Evolutionary conservation across 2,888 invertebrate species (phyloP), one percentile per base, ranked within the genome.

Genomic region (Arctia plantaginis): DNA sequence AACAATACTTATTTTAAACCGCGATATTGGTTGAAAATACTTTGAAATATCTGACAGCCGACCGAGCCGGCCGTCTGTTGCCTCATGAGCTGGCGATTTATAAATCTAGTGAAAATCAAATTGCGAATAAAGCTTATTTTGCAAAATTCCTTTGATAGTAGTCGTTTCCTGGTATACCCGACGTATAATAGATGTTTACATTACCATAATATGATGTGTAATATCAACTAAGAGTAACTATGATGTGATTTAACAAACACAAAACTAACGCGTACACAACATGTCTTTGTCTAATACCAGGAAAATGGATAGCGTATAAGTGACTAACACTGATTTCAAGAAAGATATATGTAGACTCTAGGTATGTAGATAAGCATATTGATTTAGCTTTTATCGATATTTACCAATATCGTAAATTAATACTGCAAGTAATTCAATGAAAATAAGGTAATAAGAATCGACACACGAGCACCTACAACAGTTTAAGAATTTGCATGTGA

Each of bases 401-500:
- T 62, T 69, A 62, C 41, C 27, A 69, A 69, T 69, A 15, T 39
- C 64, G 47, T 35, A 65, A 27, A 30, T n/a, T 39, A 18, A 18
- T 47, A 55, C n/a, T 33, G 3, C 8, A 59, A 7, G 59, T 39
- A 39, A 39, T 55, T 47, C 23, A 59, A 69, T 59, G 39, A 13
- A 69, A 69, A 12, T 69, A 18, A 10, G 35, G 8, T 30, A n/a
- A 20, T 35, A 33, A 12, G 12, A 30, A 15, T 20, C 15, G 51
- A 55, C n/a, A 7, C 33, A 55, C 13, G n/a, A 69, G 13, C 7
- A 35, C 35, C 81, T 85, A 62, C 86, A 84, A 79, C 80, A 80
- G 84, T 88, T 90, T 85, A 86, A 87, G 87, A 91, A 90, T 91
- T 91, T 88, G 90, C 89, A 90, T 90, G 89, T 88, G 80, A 82